A percentile compares a stretch with the other conserved stretches of the same genome.
Evolutionary conservation across 2,797 vertebrate genomes (phyloP).

Genomic region (Pangasius mekongensis): DNA sequence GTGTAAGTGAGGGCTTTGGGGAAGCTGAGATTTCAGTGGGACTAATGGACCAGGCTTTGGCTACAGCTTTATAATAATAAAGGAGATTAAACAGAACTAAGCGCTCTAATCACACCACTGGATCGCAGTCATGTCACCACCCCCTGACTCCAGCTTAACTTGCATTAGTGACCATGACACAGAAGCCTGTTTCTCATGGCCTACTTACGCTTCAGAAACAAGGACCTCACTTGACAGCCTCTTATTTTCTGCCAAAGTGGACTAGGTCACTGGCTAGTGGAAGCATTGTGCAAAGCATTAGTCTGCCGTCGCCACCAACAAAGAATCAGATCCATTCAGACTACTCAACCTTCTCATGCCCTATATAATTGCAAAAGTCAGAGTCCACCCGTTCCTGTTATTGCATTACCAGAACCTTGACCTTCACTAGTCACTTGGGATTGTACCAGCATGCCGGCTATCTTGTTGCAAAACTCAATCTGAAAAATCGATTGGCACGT

Average conservation of each 20-base stretch:
- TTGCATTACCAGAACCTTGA: slow-evolving; percentile 55
- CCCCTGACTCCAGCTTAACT: slow-evolving; percentile 53
- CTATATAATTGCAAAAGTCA: slow-evolving; percentile 17
- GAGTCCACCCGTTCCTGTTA: slow-evolving; percentile 49
- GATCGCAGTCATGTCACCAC: slow-evolving; percentile 59
- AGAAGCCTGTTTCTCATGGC: slow-evolving; percentile 33
- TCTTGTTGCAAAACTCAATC: slow-evolving; percentile 52
- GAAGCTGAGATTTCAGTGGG: slow-evolving; percentile 28
- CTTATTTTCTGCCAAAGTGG: slow-evolving; percentile 12
- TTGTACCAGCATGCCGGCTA: slow-evolving; percentile 32
- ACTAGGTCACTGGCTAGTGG: slow-evolving; percentile 20
- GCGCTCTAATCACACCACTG: slow-evolving; percentile 58
- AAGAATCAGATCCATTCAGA: slow-evolving; percentile 10
- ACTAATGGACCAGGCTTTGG: slow-evolving; percentile 47
- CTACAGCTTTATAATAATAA: slow-evolving; percentile 59
- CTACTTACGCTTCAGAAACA: slow-evolving; percentile 33
- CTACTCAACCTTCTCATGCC: slow-evolving; percentile 23
- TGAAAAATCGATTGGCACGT: slow-evolving; percentile 50
- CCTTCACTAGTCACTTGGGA: slow-evolving; percentile 50
- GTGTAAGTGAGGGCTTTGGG: slow-evolving; percentile 29
- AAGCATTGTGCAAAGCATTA: slow-evolving; percentile 18
- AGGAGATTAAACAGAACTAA: slow-evolving; percentile 63
- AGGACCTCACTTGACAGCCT: slow-evolving; percentile 22
- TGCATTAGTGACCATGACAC: slow-evolving; percentile 49
- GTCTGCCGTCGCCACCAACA: slow-evolving; percentile 1